These are phyloP conservation scores for Pionites leucogaster DNA, from an alignment of 2,113 vertebrate genomes.

Conservation along the genomic window DNA sequence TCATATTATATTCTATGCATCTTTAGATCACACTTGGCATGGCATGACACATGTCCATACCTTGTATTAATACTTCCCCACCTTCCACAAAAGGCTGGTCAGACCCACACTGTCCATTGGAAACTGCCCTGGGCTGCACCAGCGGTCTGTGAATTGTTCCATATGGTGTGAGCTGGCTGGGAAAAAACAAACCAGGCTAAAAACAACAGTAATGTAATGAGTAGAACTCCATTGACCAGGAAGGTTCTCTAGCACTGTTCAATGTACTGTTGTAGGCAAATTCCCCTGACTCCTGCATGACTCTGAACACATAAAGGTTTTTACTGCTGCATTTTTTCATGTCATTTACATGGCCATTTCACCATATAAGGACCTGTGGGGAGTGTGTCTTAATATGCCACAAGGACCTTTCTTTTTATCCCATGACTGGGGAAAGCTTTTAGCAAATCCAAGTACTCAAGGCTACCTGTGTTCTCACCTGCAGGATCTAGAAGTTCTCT, in stretches of 20 bases:
- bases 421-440: neutral
- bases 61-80: neutral
- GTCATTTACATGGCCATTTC: neutral
- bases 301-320: neutral
- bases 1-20: neutral
- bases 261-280: neutral
- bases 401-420: neutral
- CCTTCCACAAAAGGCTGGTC: neutral
- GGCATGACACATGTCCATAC: neutral
- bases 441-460: neutral
- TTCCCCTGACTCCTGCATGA: neutral
- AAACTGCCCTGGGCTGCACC: neutral
- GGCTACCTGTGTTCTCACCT: neutral
- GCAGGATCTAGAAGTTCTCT: neutral
- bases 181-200: neutral
- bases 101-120: neutral
- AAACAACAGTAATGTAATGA: neutral
- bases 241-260: neutral
- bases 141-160: neutral
- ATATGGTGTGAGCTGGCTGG: rapidly evolving
- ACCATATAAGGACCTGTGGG: neutral
- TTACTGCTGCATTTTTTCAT: neutral
- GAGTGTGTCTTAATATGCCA: no score
- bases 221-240: neutral
- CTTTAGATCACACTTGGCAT: neutral